Evolutionary conservation across 2,797 vertebrate genomes (phyloP), one percentile per base, ranked within the genome.

Genomic region (Acrocephalus scirpaceus): DNA sequence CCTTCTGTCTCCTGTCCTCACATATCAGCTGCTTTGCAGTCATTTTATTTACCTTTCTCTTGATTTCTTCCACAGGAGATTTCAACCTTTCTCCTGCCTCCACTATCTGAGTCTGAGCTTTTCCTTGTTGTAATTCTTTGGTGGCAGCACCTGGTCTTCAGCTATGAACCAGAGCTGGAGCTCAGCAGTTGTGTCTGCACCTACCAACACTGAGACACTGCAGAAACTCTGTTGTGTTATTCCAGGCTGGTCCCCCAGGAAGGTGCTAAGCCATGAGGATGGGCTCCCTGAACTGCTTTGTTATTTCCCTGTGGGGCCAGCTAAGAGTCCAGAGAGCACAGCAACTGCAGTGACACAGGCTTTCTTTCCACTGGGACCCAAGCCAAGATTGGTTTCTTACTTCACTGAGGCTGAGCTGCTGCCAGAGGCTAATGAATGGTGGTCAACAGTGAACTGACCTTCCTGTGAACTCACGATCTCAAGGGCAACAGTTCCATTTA

Each of bases 371-470:
- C 80, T 66, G 92, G 95, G 94, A 95, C 54, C 22, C 18, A 69
- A 60, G 93, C 95, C 88, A 94, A 79, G 64, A 27, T 56, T 15
- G 4, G 61, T 30, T 85, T 65, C 88, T 95, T 86, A 85, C 92
- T 95, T 91, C 88, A 92, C 64, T 51, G 30, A 61, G 76, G 74
- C 15, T 74, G 88, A 95, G 60, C 2, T 2, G 1, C 83, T 92
- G 90, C 90, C 90, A 95, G 71, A 86, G 80, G 83, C 61, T 95
- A 94, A 96, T 51, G 23, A 95, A 90, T 84, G 60, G 67, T 92
- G 90, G 90, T 93, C 87, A 94, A 34, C 42, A 87, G 53, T 71
- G 80, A 82, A 23, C 71, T 74, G 86, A 95, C 95, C 86, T 90
- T 95, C 88, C 67, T 80, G 74, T 95, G 92, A 95, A 87, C 84